Evolutionary conservation across 2,888 invertebrate genomes (phyloP).

Genomic region (Aphidius colemani): DNA sequence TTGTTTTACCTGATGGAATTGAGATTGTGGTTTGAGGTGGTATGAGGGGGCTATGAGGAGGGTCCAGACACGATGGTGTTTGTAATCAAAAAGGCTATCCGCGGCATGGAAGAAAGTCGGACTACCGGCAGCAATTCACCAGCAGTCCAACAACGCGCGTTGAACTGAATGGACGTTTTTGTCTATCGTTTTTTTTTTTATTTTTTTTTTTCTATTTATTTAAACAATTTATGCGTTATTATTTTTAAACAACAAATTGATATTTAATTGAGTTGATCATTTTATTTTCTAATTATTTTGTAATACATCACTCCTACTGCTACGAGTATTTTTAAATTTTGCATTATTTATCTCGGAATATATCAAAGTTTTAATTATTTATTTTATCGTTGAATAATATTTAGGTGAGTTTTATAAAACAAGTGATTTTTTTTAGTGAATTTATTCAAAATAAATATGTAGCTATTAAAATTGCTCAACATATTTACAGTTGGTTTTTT

Average conservation of each 20-base stretch:
- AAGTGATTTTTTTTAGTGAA: not conserved
- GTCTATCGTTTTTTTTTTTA: slow-evolving; percentile 23
- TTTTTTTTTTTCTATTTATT: no score
- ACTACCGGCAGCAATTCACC: slow-evolving; percentile 35
- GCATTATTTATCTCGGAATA: no score
- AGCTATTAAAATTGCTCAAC: no score
- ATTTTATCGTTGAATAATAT: not conserved
- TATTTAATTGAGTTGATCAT: no score
- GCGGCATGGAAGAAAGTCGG: slow-evolving; percentile 39
- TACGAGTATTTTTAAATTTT: no score
- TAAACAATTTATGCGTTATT: no score
- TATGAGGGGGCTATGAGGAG: slow-evolving; percentile 17
- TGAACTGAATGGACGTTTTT: slow-evolving; percentile 48
- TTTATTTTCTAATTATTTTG: no score
- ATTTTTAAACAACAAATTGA: no score
- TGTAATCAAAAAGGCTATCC: slow-evolving; percentile 50
- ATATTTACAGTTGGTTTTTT: not conserved
- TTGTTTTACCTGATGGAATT: not conserved
- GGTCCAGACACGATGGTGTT: slow-evolving; percentile 39
- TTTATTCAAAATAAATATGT: no score
- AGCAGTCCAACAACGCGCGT: slow-evolving; percentile 50
- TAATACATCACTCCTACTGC: no score
- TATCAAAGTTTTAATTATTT: not conserved
- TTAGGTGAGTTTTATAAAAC: not conserved
- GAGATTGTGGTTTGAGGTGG: not conserved